Evolutionary conservation across 1,140 invertebrate genomes (phyloP).

Genomic region (Paracyclopina nana): DNA sequence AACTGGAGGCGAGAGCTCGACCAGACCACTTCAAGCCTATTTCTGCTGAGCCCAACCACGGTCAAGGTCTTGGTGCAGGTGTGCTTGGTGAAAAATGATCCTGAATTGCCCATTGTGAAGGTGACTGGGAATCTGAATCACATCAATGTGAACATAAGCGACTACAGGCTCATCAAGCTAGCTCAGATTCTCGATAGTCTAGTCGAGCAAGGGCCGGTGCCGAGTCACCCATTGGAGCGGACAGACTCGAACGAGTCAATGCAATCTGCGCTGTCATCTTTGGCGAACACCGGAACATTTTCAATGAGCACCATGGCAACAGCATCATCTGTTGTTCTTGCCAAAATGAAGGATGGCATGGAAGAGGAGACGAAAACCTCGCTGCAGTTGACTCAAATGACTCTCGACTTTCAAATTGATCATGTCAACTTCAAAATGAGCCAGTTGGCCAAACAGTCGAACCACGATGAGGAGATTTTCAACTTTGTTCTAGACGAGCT

Average conservation of each 20-base stretch:
- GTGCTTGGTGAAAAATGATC: slow-evolving; percentile 3
- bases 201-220: neutral
- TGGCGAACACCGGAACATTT: neutral
- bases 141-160: neutral
- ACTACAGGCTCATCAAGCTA: slow-evolving; percentile 5
- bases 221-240: neutral
- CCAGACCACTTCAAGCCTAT: neutral
- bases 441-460: neutral
- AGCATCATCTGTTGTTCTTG: neutral
- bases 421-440: neutral
- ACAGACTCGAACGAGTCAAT: neutral
- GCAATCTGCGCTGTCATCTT: neutral
- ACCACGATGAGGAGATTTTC: slow-evolving; percentile 1
- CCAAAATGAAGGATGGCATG: neutral
- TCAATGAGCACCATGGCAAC: neutral
- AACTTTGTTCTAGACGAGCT: neutral
- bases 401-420: neutral
- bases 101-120: neutral
- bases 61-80: neutral
- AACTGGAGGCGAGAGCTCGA: neutral
- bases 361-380: neutral
- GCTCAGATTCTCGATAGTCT: neutral
- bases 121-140: neutral
- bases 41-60: neutral
- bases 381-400: neutral